phyloP scores from a whole-genome alignment of 2,888 invertebrate species.

The Iselma pallidipennis region DNA sequence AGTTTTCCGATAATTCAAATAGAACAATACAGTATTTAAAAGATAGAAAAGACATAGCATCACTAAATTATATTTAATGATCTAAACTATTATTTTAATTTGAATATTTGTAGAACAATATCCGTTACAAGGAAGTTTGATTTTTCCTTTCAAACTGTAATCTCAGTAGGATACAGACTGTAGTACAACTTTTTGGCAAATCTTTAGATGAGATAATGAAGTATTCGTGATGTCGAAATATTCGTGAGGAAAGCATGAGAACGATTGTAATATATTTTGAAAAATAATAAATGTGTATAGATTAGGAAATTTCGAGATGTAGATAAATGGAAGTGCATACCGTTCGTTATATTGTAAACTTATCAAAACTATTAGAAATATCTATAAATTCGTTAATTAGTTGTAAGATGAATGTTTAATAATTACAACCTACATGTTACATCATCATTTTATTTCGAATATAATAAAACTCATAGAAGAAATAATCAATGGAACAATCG shows the following conservation, averaged over 20 bases:
- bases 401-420: background rate
- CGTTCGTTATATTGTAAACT: background rate
- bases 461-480: too few relatives aligned
- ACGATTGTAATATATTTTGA: too few relatives aligned
- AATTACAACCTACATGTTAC: background rate
- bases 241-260: too few relatives aligned
- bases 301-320: background rate
- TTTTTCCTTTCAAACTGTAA: too few relatives aligned
- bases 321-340: background rate
- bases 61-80: background rate
- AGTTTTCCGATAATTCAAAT: background rate
- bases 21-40: too few relatives aligned
- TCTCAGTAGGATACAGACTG: too few relatives aligned
- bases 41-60: background rate
- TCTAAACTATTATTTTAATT: too few relatives aligned
- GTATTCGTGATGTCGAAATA: too few relatives aligned
- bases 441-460: background rate
- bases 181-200: too few relatives aligned
- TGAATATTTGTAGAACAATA: background rate
- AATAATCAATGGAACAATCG: too few relatives aligned
- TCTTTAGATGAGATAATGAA: too few relatives aligned
- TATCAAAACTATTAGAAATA: background rate
- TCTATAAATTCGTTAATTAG: background rate
- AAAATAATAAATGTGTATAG: too few relatives aligned
- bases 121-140: background rate